Evolutionary conservation across 2,797 vertebrate species (phyloP), one percentile per base, ranked within the genome.

Genomic region (Cryptoblepharus egeriae): DNA sequence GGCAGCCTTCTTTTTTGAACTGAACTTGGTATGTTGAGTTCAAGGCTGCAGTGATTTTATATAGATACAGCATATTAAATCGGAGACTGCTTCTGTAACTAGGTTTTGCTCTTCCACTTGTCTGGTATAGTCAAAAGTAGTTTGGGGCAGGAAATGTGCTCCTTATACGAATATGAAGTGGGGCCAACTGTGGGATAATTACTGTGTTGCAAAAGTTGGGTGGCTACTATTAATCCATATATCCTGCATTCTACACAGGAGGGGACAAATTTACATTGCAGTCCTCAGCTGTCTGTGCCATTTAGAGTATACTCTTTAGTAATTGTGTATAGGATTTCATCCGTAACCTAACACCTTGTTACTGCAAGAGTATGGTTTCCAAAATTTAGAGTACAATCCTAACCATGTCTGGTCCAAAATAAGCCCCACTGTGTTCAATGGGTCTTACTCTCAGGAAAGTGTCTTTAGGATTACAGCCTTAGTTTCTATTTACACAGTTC

Each of bases 401-500:
- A n/a, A n/a, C n/a, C n/a, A n/a, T n/a, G n/a, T n/a, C n/a, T n/a
- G n/a, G n/a, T n/a, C n/a, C n/a, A n/a, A n/a, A n/a, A n/a, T n/a
- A n/a, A n/a, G n/a, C n/a, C n/a, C n/a, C n/a, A n/a, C n/a, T n/a
- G n/a, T n/a, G n/a, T n/a, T n/a, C n/a, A n/a, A n/a, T n/a, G n/a
- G n/a, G n/a, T n/a, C n/a, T n/a, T n/a, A n/a, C n/a, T n/a, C n/a
- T n/a, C n/a, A n/a, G n/a, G n/a, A n/a, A n/a, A n/a, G n/a, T n/a
- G n/a, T n/a, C n/a, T n/a, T n/a, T n/a, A n/a, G n/a, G n/a, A n/a
- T n/a, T n/a, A n/a, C n/a, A n/a, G n/a, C n/a, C n/a, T n/a, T n/a
- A 20, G 80, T 83, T 35, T 80, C 30, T 18, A 30, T 68, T 30
- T 80, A 76, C 77, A 24, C 5, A 2, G 78, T 84, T 75, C 87